phyloP scores from a whole-genome alignment of 2,113 vertebrate genomes.

The Stomatorhinus ivindoensis region DNA sequence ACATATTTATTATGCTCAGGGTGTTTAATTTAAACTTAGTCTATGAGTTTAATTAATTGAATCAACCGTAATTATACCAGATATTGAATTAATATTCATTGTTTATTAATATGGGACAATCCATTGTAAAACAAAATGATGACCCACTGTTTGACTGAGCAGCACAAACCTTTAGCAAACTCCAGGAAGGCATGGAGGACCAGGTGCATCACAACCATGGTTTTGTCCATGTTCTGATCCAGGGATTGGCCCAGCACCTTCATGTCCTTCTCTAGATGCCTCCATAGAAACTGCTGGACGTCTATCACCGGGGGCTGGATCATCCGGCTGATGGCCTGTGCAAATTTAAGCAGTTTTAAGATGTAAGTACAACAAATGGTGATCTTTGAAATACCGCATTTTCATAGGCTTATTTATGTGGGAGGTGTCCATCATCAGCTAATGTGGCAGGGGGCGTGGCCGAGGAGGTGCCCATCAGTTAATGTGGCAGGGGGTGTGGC shows the following conservation, averaged over 20 bases:
- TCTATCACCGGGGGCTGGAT: constrained; percentile 33
- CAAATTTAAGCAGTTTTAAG: not conserved
- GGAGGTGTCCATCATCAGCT: constrained; percentile 25
- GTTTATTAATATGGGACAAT: not conserved
- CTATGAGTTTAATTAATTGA: not conserved
- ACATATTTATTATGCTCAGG: not conserved
- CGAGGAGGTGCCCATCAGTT: not conserved
- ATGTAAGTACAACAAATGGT: not conserved
- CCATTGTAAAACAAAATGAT: not conserved
- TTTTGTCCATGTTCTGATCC: constrained; percentile 52
- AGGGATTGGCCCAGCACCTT: constrained; percentile 39
- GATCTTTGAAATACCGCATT: not conserved
- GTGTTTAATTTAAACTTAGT: not conserved
- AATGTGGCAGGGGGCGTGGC: not conserved
- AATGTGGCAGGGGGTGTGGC: not conserved
- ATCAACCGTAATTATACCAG: not conserved
- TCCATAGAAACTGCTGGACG: constrained; percentile 49
- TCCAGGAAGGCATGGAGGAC: constrained; percentile 36
- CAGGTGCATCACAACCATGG: constrained; percentile 47
- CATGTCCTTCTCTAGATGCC: constrained; percentile 55
- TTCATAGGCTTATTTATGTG: not conserved
- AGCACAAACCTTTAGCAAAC: constrained; percentile 31
- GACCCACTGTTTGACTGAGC: not conserved
- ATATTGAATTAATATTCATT: not conserved
- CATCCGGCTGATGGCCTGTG: constrained; percentile 45